phyloP scores from a whole-genome alignment of 1,140 invertebrate species.

The Drosophila aff. region DNA sequence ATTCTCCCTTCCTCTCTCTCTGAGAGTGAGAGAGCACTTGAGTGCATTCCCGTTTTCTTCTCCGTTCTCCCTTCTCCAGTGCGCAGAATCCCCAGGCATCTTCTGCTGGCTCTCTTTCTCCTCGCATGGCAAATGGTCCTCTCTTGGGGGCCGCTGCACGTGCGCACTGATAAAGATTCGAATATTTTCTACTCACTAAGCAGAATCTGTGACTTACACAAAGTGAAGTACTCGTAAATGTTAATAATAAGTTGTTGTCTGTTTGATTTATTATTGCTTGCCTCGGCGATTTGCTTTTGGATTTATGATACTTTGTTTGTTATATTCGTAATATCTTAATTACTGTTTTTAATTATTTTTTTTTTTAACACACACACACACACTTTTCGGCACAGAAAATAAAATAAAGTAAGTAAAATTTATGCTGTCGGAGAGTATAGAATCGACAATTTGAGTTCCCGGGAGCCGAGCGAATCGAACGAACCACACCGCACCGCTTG shows the following conservation, averaged over 20 bases:
- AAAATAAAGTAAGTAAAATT: conserved; percentile 6
- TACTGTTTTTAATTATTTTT: neutral
- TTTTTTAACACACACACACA: neutral
- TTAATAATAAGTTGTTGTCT: conserved; percentile 10
- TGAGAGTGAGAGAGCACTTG: neutral
- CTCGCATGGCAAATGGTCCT: neutral
- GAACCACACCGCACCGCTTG: conserved; percentile 43
- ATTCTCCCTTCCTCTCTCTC: neutral
- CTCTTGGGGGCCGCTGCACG: conserved; percentile 58
- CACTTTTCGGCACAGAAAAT: conserved; percentile 10
- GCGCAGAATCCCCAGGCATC: conserved; percentile 40
- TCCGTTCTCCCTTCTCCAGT: conserved; percentile 2
- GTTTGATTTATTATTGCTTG: conserved; percentile 35
- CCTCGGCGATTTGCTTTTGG: conserved; percentile 29
- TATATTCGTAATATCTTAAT: neutral
- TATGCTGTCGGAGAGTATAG: conserved; percentile 1
- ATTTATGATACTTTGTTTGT: neutral
- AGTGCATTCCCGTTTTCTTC: conserved; percentile 5
- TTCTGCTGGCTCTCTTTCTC: conserved; percentile 5
- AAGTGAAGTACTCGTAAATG: neutral
- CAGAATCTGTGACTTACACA: conserved; percentile 1
- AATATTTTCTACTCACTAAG: conserved; percentile 17
- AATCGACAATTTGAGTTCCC: conserved; percentile 6
- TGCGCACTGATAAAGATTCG: conserved; percentile 43
- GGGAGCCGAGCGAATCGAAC: conserved; percentile 16